Percentiles rank a stretch among this genome's conserved stretches.
phyloP scores from a whole-genome alignment of 2,888 invertebrate species.

The Ichneumoninae sp. region DNA sequence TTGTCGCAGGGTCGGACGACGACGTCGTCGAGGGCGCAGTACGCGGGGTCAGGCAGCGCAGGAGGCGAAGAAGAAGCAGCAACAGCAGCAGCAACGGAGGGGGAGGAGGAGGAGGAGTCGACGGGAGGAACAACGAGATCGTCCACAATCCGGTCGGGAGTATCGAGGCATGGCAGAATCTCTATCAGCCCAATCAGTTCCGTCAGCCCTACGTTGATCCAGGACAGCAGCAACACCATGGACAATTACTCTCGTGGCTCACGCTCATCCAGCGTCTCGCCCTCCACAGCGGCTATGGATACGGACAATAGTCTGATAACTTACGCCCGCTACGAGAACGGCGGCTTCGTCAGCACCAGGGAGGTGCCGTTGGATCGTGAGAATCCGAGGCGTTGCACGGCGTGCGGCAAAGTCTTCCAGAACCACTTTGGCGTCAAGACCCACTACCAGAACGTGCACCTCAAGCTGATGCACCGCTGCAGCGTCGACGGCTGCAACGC shows the following conservation, averaged over 20 bases:
- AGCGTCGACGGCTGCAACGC: conserved; percentile 97
- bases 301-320: conserved; percentile 85
- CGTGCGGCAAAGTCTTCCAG: conserved; percentile 96
- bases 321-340: conserved; percentile 90
- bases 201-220: conserved; percentile 85
- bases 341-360: conserved; percentile 89
- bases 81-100: conserved; percentile 42
- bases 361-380: conserved; percentile 97
- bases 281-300: conserved; percentile 84
- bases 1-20: conserved; percentile 91
- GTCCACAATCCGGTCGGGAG: conserved; percentile 67
- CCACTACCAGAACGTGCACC: conserved; percentile 97
- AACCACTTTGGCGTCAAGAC: conserved; percentile 97
- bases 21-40: conserved; percentile 83
- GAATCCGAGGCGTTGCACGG: conserved; percentile 95
- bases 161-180: conserved; percentile 87
- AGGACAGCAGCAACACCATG: conserved; percentile 79
- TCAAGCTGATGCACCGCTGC: conserved; percentile 98
- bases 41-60: conserved; percentile 70
- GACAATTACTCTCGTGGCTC: conserved; percentile 84
- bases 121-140: conserved; percentile 20
- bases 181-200: conserved; percentile 84
- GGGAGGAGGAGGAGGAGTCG: conserved; percentile 84
- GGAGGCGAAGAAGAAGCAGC: conserved; percentile 59
- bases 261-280: conserved; percentile 84